Evolutionary conservation across 2,888 invertebrate species (phyloP).

Genomic region (Stenolophus ochropezus): DNA sequence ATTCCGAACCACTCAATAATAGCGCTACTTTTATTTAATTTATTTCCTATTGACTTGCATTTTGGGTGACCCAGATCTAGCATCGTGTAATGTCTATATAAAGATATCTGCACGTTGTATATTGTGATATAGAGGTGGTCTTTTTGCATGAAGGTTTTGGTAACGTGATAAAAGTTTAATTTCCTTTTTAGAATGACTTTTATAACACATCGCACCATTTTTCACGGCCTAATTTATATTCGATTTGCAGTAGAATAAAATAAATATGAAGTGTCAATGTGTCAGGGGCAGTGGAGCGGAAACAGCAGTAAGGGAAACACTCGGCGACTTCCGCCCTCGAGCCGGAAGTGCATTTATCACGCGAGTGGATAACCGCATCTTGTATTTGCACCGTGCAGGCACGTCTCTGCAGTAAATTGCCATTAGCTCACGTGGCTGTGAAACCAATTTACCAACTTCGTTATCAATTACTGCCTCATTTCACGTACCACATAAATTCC

Average conservation of each 20-base stretch:
- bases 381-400: no score
- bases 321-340: neutral
- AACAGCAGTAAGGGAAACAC: neutral
- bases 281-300: neutral
- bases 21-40: no score
- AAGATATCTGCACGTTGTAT: neutral
- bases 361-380: neutral
- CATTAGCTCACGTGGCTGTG: no score
- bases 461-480: no score
- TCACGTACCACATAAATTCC: no score
- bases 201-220: neutral
- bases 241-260: neutral
- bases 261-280: neutral
- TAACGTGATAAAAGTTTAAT: neutral
- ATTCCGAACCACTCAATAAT: no score
- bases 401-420: no score
- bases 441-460: no score
- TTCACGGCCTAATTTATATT: neutral
- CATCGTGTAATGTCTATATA: no score
- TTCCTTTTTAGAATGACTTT: slow-evolving; percentile 15
- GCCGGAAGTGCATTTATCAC: slow-evolving; percentile 17
- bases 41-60: no score
- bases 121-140: neutral
- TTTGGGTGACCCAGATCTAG: no score
- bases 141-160: neutral